Base-by-base conservation (phyloP, 2,888 invertebrate species). In the Clepsis dumicolana region DNA sequence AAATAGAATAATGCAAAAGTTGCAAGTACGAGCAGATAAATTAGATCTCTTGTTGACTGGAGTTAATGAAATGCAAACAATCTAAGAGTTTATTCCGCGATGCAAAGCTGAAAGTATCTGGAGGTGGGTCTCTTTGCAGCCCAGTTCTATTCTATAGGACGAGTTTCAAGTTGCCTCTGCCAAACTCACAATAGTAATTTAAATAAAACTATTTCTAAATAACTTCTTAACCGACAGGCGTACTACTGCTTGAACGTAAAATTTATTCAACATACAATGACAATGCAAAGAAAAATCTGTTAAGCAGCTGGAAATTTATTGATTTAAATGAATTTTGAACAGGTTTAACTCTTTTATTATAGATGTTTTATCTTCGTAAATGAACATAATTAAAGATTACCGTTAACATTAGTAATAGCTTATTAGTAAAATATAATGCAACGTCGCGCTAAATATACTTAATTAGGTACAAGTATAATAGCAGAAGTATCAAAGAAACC, bases 21-120 rank as follows among this genome's bases (percentile, higher is more conserved):
- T 74, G 76, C 75, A 77, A 77, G 78, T 80, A 81, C 78, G 78
- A 80, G 73, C 75, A 76, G 79, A 84, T 83, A 87, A 89, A 88
- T 86, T 85, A 87, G 82, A 84, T 84, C 81, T 83, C 81, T 80
- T 87, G 87, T 88, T 88, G 88, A 85, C 86, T 82, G 76, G 75
- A 82, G 82, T 81, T 89, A 89, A 90, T 89, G 88, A 89, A 90
- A 89, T 85, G 86, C 89, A 88, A 89, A 88, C 86, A 86, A 84
- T 83, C 77, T 81, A 63, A 73, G 64, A 73, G 84, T 80, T 85
- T 86, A 83, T 83, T 82, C 81, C 77, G 75, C 77, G 78, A 81
- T 84, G 84, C 82, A 83, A 82, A 80, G 77, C 76, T 76, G 77
- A 75, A 78, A 83, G 78, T 80, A 77, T 74, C 74, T 73, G 73